A percentile compares a stretch with the other conserved stretches of the same genome.
Evolutionary conservation across 2,113 vertebrate genomes (phyloP).

Genomic region (Charadrius vociferus): DNA sequence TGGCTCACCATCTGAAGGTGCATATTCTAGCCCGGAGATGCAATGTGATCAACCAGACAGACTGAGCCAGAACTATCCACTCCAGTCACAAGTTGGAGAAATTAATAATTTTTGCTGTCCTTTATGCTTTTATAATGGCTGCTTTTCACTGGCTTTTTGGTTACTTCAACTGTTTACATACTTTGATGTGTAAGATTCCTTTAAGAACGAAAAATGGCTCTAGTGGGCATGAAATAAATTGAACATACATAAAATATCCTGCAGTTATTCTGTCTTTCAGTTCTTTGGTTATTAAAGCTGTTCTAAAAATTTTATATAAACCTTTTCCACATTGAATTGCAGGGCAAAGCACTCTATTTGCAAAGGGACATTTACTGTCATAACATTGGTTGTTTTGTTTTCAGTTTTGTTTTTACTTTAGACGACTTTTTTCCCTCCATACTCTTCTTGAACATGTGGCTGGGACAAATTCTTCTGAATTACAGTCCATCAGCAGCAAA

Average conservation of each 20-base stretch:
- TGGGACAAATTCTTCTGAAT: background rate
- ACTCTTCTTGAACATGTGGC: background rate
- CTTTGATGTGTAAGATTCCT: background rate
- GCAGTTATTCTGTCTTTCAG: background rate
- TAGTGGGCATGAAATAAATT: background rate
- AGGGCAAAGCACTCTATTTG: background rate
- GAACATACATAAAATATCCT: background rate
- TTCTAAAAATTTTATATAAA: background rate
- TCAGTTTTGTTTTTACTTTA: background rate
- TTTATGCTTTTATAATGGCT: background rate
- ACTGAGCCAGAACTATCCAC: background rate
- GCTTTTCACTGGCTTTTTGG: background rate
- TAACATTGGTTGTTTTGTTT: background rate
- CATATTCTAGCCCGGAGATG: background rate
- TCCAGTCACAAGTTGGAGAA: background rate
- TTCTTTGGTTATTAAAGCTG: background rate
- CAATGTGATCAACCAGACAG: background rate
- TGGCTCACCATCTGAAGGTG: background rate
- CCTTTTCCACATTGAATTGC: background rate
- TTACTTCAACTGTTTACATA: background rate
- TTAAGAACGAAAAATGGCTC: background rate
- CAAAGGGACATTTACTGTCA: background rate
- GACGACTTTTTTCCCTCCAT: fast-evolving
- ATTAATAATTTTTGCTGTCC: background rate
- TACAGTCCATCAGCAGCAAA: background rate